Base-by-base conservation (phyloP, 2,888 invertebrate genomes). In the Amphipyra berbera region DNA sequence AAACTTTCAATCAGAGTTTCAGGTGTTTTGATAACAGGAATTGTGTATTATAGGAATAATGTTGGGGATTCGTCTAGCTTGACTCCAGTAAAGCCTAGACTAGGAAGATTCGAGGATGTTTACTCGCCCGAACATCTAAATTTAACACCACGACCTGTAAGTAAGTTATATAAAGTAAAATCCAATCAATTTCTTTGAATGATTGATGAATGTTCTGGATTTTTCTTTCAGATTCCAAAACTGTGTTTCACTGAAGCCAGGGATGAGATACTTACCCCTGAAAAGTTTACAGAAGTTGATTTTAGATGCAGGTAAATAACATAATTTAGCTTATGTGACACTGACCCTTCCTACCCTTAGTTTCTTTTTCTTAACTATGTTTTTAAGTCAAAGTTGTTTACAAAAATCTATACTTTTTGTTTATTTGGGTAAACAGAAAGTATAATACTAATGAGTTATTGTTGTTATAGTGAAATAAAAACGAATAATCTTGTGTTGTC, bases 91-190 rank as follows among this genome's bases (percentile, higher is more conserved):
- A 93, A 92, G 77, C 89, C 91, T 52, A 88, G 90, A 81, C 84
- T 95, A 57, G 90, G 94, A 59, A 89, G 81, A 83, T 94, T 95
- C 81, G 81, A 88, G 45, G 94, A 93, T 88, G 85, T 89, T 87
- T 94, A 94, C 86, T 95, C 95, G 40, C 95, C 95, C 59, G 90
- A 94, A 84, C 94, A 95, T 84, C 90, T 95, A 50, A 93, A 95
- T 85, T 85, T 90, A 82, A 91, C 95, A 66, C 93, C 95, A 58
- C 90, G 82, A 85, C 81, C 82, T 79, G 95, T 95, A 87, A 91
- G 95, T 90, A 70, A 53, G 33, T 37, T 70, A 62, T 35, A 42
- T 45, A 38, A 1, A 62, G 1, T 15, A 14, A 41, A 40, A 54
- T 69, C 50, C 21, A 40, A 54, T 61, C n/a, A 50, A 40, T 7